Percentiles rank a stretch among this genome's conserved stretches.
These are phyloP conservation scores for Trachelus tabidus DNA, from an alignment of 2,888 invertebrate genomes.

Conservation along the genomic window DNA sequence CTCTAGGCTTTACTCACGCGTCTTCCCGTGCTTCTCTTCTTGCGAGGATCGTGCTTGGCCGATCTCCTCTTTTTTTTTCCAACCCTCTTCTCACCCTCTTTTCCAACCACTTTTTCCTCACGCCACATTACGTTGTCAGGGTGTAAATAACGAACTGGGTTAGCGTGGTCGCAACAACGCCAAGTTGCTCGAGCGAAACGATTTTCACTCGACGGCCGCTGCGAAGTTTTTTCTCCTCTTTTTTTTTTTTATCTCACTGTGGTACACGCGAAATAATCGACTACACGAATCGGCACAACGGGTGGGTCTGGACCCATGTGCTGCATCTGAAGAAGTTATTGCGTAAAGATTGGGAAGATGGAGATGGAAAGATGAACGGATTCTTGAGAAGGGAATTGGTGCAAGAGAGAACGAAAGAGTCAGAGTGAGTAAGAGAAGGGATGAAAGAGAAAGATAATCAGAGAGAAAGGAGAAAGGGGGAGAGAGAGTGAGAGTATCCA, in stretches of 20 bases:
- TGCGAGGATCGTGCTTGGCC: neutral
- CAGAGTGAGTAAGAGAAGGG: constrained; percentile 24
- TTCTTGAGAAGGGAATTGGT: constrained; percentile 10
- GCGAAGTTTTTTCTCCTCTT: neutral
- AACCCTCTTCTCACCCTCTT: neutral
- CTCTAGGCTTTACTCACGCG: constrained; percentile 1
- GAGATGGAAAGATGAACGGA: constrained; percentile 13
- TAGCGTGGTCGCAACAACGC: neutral
- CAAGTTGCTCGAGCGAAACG: neutral
- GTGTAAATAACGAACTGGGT: constrained; percentile 2
- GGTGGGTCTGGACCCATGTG: neutral
- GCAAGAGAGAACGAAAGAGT: constrained; percentile 15
- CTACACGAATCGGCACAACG: neutral
- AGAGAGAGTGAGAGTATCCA: constrained; percentile 41
- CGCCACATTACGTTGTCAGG: constrained; percentile 1
- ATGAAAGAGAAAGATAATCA: constrained; percentile 1
- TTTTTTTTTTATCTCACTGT: neutral
- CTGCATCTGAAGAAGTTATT: neutral
- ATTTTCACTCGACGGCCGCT: neutral
- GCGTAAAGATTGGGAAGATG: constrained; percentile 7
- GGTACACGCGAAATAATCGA: neutral
- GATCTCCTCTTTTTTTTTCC: neutral
- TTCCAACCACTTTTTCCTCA: neutral
- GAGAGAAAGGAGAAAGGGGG: constrained; percentile 15
- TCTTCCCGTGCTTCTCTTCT: neutral